Evolutionary conservation across 2,113 vertebrate genomes (phyloP).

Genomic region (Empidonax traillii): DNA sequence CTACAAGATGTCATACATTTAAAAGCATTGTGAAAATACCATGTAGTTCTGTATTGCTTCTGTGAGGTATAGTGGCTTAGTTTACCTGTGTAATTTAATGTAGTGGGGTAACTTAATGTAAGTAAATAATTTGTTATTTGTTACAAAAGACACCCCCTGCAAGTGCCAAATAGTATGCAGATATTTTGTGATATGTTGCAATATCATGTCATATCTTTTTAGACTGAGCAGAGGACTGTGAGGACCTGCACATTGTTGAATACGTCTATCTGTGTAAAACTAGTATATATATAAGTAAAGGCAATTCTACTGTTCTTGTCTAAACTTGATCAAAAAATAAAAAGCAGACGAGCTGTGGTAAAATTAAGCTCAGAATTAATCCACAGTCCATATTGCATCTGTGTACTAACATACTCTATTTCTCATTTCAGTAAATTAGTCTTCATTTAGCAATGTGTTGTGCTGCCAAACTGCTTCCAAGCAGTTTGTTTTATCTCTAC

Average conservation of each 20-base stretch:
- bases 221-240: not conserved
- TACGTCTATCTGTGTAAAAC: not conserved
- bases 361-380: not conserved
- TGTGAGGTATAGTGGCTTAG: not conserved
- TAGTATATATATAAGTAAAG: not conserved
- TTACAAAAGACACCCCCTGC: not conserved
- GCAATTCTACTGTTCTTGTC: not conserved
- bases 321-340: not conserved
- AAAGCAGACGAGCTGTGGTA: not conserved
- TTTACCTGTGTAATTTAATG: not conserved
- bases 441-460: not conserved
- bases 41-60: not conserved
- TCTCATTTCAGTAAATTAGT: slow-evolving; percentile 30
- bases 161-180: not conserved
- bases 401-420: not conserved
- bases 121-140: not conserved
- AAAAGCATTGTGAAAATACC: not conserved
- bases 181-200: not conserved
- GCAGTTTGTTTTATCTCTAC: not conserved
- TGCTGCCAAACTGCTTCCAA: slow-evolving; percentile 10
- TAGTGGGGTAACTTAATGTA: fast-evolving
- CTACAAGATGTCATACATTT: not conserved
- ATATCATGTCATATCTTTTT: not conserved
- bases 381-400: not conserved
- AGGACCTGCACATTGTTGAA: not conserved